Conservation (phyloP, 1,140 invertebrate species). For the Drosophila ironensis region DNA sequence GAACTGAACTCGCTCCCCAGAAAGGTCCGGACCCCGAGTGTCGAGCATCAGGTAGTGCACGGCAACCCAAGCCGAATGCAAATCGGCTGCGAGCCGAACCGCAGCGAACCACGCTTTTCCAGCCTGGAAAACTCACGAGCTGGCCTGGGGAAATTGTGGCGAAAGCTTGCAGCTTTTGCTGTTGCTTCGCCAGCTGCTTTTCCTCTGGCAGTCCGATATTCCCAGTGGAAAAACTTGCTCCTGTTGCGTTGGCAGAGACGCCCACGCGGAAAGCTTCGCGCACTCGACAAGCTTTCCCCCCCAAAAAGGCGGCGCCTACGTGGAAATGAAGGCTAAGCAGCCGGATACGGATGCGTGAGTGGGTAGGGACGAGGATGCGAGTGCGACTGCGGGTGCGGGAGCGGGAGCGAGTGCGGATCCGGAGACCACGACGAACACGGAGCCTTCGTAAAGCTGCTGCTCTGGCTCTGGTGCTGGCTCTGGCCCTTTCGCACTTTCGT, state of each 20-base stretch:
- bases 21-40: slow-evolving; percentile 4
- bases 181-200: slow-evolving; percentile 50
- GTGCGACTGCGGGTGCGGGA: too few relatives aligned
- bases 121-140: slow-evolving; percentile 36
- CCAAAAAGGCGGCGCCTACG: slow-evolving; percentile 36
- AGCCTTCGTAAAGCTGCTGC: slow-evolving; percentile 12
- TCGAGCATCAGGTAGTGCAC: slow-evolving; percentile 27
- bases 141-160: slow-evolving; percentile 48
- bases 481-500: background rate
- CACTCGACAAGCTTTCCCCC: slow-evolving; percentile 21
- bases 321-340: background rate
- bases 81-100: background rate
- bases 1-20: slow-evolving; percentile 65
- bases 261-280: slow-evolving; percentile 46
- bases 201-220: background rate
- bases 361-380: too few relatives aligned
- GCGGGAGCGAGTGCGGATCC: background rate
- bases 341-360: background rate
- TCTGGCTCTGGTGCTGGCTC: too few relatives aligned
- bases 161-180: slow-evolving; percentile 57
- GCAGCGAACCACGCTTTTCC: slow-evolving; percentile 29
- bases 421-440: background rate
- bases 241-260: slow-evolving; percentile 55
- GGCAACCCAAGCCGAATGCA: slow-evolving; percentile 6
- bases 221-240: slow-evolving; percentile 15